A percentile compares a stretch with the other conserved stretches of the same genome.
These are phyloP conservation scores for Pipra filicauda DNA, from an alignment of 2,113 vertebrate genomes.

Conservation along the genomic window DNA sequence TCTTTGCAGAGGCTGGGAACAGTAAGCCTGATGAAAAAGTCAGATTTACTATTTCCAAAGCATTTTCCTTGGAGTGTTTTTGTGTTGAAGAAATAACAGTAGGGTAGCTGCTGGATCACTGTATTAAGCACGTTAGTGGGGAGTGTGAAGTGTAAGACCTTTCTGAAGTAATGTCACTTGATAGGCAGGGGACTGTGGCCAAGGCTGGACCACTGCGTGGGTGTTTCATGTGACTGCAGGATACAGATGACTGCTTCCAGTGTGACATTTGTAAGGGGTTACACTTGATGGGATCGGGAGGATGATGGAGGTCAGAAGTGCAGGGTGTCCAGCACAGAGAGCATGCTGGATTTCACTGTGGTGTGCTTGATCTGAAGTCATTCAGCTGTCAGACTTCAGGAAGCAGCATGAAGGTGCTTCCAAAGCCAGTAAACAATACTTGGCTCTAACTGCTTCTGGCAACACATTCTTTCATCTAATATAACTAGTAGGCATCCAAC, in stretches of 20 bases:
- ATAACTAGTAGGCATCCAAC: not conserved
- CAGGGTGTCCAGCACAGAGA: not conserved
- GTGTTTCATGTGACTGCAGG: not conserved
- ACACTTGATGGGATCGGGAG: not conserved
- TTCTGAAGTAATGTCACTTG: not conserved
- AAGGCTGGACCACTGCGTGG: not conserved
- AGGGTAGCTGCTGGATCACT: not conserved
- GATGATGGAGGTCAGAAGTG: not conserved
- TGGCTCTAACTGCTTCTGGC: not conserved
- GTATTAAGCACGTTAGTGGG: not conserved
- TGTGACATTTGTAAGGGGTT: not conserved
- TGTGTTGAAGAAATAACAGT: not conserved
- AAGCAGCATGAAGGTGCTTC: not conserved
- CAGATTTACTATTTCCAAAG: not conserved
- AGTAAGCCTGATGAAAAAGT: not conserved
- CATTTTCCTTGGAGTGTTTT: not conserved
- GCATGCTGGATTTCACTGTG: not conserved
- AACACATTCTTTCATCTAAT: slow-evolving; percentile 1
- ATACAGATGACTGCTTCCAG: not conserved
- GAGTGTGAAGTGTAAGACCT: not conserved
- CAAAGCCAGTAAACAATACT: not conserved
- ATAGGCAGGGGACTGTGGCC: not conserved
- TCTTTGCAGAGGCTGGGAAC: not conserved
- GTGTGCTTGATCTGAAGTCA: not conserved
- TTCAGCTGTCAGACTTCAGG: not conserved